phyloP scores from a whole-genome alignment of 2,888 invertebrate genomes.

The Syrista parreyssii region DNA sequence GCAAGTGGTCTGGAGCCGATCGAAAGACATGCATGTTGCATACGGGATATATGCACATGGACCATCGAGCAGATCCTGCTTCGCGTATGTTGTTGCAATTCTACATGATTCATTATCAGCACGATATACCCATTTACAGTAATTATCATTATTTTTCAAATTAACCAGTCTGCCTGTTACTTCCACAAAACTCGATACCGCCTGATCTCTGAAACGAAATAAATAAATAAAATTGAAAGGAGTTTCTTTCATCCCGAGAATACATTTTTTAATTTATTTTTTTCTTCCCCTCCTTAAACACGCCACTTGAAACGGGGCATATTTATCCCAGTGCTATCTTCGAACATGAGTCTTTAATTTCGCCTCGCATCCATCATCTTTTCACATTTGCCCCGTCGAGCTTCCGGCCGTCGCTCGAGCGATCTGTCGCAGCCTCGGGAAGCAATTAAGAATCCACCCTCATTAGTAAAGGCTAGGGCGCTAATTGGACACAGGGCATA shows the following conservation, averaged over 20 bases:
- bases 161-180: neutral
- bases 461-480: constrained; percentile 37
- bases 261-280: neutral
- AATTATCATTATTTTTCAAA: neutral
- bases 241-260: neutral
- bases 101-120: neutral
- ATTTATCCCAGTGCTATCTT: neutral
- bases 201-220: neutral
- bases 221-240: neutral
- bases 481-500: constrained; percentile 44
- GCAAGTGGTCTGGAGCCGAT: constrained; percentile 38
- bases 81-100: neutral
- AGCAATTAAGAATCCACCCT: constrained; percentile 44
- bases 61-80: neutral
- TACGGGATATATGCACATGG: neutral
- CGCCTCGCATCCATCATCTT: constrained; percentile 10
- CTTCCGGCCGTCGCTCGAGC: constrained; percentile 13
- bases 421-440: constrained; percentile 29
- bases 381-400: neutral
- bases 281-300: neutral
- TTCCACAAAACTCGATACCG: neutral
- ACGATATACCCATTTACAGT: neutral
- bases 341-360: constrained; percentile 20
- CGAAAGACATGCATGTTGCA: constrained; percentile 21
- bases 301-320: neutral